Conservation (phyloP, 2,113 vertebrate genomes). For the Eudorcas thomsonii region DNA sequence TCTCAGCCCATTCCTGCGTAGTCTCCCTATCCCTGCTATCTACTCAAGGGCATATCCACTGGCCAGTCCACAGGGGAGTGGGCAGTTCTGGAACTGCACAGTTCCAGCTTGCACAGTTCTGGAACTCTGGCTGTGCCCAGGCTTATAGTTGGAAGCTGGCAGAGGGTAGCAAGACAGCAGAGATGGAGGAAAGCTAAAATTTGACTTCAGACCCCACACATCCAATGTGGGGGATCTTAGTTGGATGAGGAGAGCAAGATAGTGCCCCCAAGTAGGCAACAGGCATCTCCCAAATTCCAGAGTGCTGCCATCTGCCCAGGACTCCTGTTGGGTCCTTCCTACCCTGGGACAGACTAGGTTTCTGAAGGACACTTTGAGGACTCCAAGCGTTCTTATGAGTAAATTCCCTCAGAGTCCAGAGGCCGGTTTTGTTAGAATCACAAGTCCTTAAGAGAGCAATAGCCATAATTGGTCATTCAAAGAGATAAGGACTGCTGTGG, state of each 20-base stretch:
- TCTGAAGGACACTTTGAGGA: background rate
- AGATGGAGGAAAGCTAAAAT: background rate
- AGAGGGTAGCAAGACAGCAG: background rate
- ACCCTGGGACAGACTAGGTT: background rate
- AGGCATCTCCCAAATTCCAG: background rate
- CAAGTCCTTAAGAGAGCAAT: background rate
- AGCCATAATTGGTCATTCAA: background rate
- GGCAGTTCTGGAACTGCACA: no score
- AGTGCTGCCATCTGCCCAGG: background rate
- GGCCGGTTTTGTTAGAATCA: background rate
- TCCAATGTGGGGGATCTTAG: background rate
- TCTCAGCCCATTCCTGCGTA: accelerated
- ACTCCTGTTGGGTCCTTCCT: background rate
- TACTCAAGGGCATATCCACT: accelerated
- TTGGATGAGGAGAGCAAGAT: background rate
- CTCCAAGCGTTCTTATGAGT: background rate
- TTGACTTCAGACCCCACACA: background rate
- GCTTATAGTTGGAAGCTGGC: background rate
- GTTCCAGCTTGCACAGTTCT: background rate
- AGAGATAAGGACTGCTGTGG: background rate
- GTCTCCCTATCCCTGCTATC: background rate
- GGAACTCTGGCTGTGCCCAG: background rate
- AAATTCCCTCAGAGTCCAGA: background rate
- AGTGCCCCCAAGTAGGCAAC: accelerated
- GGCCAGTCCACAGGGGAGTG: background rate